Percentiles rank a stretch among this genome's conserved stretches.
Evolutionary conservation across 2,113 vertebrate genomes (phyloP).

Genomic region (Grammomys dolichurus): DNA sequence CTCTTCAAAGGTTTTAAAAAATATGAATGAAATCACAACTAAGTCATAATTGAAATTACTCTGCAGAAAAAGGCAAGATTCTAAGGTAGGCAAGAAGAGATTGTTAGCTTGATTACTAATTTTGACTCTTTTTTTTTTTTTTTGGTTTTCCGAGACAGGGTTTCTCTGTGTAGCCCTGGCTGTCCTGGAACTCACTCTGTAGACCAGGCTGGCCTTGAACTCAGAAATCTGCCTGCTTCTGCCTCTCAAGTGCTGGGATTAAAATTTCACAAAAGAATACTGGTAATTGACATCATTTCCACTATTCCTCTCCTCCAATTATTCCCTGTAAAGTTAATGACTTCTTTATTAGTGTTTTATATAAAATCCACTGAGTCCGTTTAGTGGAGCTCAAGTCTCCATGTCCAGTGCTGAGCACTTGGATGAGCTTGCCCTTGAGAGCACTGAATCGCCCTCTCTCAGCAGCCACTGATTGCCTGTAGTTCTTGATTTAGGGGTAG

Average conservation of each 20-base stretch:
- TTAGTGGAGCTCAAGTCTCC: not conserved
- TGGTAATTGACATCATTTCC: not conserved
- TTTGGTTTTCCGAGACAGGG: no score
- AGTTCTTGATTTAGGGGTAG: not conserved
- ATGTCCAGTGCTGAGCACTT: not conserved
- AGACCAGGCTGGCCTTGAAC: no score
- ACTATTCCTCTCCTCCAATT: not conserved
- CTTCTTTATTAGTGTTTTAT: not conserved
- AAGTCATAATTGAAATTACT: constrained; percentile 28
- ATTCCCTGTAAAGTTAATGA: not conserved
- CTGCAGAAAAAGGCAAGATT: not conserved
- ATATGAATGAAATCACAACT: constrained; percentile 29
- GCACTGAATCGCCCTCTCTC: not conserved
- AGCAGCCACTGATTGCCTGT: not conserved
- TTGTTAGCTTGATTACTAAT: not conserved
- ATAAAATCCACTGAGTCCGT: not conserved
- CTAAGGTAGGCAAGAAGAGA: not conserved
- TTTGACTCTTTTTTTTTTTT: not conserved
- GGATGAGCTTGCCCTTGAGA: not conserved
- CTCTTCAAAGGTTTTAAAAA: not conserved
- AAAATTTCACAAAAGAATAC: not conserved
- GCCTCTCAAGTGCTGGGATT: no score
- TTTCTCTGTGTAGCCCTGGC: no score
- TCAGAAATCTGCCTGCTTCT: no score
- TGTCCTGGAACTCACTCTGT: no score